A percentile compares a stretch with the other conserved stretches of the same genome.
Conservation (phyloP, 2,113 vertebrate genomes). For the Capricornis sumatraensis region DNA sequence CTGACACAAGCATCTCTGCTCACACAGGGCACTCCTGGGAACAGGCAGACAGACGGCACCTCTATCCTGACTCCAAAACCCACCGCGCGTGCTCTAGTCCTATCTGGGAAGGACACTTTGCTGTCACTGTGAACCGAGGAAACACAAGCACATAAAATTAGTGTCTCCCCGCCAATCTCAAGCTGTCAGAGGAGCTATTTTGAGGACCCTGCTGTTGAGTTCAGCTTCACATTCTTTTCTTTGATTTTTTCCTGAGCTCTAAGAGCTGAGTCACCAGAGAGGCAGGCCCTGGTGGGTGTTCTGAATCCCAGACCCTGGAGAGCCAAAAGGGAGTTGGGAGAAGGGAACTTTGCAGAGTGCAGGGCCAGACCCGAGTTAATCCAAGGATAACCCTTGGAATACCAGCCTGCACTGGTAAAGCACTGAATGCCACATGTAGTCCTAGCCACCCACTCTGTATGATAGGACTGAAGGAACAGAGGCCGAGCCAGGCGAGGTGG, state of each 20-base stretch:
- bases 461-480: background rate
- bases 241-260: constrained; percentile 1
- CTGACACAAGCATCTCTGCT: background rate
- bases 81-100: background rate
- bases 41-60: rapidly evolving
- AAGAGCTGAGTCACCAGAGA: constrained; percentile 28
- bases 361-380: background rate
- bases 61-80: background rate
- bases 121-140: constrained; percentile 29
- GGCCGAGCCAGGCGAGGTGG: background rate
- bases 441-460: background rate
- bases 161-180: background rate
- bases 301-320: background rate
- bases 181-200: constrained; percentile 31
- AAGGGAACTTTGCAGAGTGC: background rate
- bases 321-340: background rate
- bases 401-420: background rate
- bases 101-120: background rate
- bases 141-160: constrained; percentile 29
- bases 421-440: background rate
- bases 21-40: background rate
- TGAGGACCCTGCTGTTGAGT: background rate
- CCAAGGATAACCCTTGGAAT: background rate
- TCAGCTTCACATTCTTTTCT: background rate
- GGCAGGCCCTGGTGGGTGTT: background rate